These are phyloP conservation scores for Peromyscus leucopus DNA, from an alignment of 2,113 vertebrate species.

Conservation along the genomic window DNA sequence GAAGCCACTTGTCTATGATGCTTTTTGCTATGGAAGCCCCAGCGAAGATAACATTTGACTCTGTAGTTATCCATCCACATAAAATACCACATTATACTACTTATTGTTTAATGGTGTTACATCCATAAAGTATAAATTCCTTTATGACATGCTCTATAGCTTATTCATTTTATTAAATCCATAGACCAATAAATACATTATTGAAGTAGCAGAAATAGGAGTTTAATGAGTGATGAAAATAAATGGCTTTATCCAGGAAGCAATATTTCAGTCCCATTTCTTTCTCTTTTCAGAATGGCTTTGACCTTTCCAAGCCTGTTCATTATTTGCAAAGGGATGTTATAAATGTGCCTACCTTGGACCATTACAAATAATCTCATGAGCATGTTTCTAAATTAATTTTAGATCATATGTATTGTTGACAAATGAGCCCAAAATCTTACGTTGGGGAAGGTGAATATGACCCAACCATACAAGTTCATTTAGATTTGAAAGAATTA, in stretches of 20 bases:
- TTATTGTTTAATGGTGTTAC: neutral
- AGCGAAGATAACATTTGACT: neutral
- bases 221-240: neutral
- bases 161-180: conserved; percentile 23
- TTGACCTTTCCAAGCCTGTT: neutral
- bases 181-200: neutral
- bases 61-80: neutral
- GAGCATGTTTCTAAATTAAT: conserved; percentile 10
- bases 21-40: neutral
- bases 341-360: neutral
- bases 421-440: neutral
- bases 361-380: neutral
- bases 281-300: conserved; percentile 2
- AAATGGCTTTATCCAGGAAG: neutral
- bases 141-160: neutral
- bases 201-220: neutral
- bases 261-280: neutral
- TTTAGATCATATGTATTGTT: neutral
- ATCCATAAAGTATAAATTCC: neutral
- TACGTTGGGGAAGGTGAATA: neutral
- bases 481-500: conserved; percentile 49
- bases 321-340: neutral
- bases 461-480: neutral
- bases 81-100: neutral
- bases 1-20: neutral